These are phyloP conservation scores for Lasioglossum villosulum DNA, from an alignment of 2,888 invertebrate genomes.

Conservation along the genomic window DNA sequence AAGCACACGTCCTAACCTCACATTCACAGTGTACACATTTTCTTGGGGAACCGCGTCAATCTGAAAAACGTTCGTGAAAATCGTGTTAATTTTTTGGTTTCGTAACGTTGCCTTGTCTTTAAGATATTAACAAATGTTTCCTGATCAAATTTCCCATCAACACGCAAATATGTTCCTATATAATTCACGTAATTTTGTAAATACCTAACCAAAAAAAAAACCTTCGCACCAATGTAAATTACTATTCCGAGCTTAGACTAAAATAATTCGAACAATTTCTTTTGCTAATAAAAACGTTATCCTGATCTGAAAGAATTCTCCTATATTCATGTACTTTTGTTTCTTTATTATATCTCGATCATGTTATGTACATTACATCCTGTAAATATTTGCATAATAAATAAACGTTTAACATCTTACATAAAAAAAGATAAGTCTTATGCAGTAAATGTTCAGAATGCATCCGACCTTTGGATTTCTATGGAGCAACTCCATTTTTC, in stretches of 20 bases:
- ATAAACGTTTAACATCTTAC: slow-evolving; percentile 68
- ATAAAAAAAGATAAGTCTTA: slow-evolving; percentile 62
- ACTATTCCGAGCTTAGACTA: background rate
- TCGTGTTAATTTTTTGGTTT: slow-evolving; percentile 31
- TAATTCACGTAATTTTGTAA: slow-evolving; percentile 28
- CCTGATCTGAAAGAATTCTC: slow-evolving; percentile 51
- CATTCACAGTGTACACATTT: slow-evolving; percentile 43
- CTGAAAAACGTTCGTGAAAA: slow-evolving; percentile 66
- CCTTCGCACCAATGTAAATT: background rate
- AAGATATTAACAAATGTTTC: background rate
- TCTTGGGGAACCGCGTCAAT: slow-evolving; percentile 59
- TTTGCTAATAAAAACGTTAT: slow-evolving; percentile 18
- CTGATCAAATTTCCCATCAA: background rate
- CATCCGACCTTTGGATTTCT: slow-evolving; percentile 37
- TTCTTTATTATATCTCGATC: slow-evolving; percentile 77
- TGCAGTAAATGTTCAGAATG: slow-evolving; percentile 66
- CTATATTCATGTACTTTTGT: slow-evolving; percentile 56
- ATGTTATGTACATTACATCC: slow-evolving; percentile 79
- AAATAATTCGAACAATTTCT: background rate
- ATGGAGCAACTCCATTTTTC: slow-evolving; percentile 26
- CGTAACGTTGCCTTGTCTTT: slow-evolving; percentile 2
- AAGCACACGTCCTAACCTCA: slow-evolving; percentile 65
- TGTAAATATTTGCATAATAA: slow-evolving; percentile 74
- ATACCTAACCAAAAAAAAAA: slow-evolving; percentile 48
- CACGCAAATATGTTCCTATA: slow-evolving; percentile 6